Conservation (phyloP, 53 echinoderm and acorn worm genomes). For the Astropecten irregularis region DNA sequence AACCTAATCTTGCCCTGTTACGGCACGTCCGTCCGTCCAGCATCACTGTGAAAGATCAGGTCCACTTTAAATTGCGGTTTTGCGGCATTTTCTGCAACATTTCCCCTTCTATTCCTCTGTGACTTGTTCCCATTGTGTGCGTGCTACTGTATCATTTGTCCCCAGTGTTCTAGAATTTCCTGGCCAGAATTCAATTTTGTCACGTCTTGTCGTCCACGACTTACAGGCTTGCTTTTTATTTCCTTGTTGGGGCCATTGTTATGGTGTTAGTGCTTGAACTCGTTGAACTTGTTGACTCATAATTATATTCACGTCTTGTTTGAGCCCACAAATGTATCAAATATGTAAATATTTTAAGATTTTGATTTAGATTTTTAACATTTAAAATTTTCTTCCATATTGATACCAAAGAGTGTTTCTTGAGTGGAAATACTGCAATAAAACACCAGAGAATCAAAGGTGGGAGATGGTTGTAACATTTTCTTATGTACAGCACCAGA, state of each 20-base stretch:
- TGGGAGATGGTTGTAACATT: too few species aligned
- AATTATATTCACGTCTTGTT: conserved; percentile 11
- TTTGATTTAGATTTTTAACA: too few species aligned
- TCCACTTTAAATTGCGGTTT: conserved; percentile 22
- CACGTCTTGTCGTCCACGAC: conserved; percentile 15
- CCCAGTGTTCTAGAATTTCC: conserved; percentile 38
- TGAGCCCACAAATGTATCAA: not conserved
- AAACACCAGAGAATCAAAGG: too few species aligned
- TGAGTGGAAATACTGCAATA: too few species aligned
- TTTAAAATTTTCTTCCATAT: too few species aligned
- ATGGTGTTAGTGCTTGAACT: not conserved
- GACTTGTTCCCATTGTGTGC: conserved; percentile 52
- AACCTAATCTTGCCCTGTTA: not conserved
- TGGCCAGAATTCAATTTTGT: conserved; percentile 41
- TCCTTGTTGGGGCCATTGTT: conserved; percentile 31
- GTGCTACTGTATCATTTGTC: conserved; percentile 50
- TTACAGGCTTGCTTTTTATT: conserved; percentile 7
- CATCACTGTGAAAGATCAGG: too few species aligned
- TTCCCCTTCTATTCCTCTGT: conserved; percentile 37
- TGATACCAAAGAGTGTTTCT: too few species aligned
- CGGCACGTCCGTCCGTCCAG: not conserved
- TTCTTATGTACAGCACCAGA: too few species aligned
- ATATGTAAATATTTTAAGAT: too few species aligned
- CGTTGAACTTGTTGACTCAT: conserved; percentile 37
- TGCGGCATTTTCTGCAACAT: conserved; percentile 31